A percentile compares a stretch with the other conserved stretches of the same genome.
phyloP scores from a whole-genome alignment of 2,113 vertebrate genomes.

The Plecotus auritus region DNA sequence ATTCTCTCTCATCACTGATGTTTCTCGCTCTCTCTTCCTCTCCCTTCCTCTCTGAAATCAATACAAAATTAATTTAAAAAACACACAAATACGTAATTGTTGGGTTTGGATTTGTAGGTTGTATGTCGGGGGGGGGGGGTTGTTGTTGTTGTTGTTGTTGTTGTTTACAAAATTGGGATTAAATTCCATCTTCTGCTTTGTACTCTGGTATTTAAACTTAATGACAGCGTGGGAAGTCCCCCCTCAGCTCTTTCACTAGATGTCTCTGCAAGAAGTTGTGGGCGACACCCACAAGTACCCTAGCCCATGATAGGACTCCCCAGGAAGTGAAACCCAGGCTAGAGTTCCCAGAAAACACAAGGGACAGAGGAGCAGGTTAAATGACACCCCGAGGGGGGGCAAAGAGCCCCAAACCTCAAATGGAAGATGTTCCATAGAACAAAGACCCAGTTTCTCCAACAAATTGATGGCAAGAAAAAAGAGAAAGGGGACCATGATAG shows the following conservation, averaged over 20 bases:
- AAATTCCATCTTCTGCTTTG: not conserved
- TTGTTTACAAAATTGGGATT: not conserved
- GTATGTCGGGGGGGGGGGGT: too few relatives aligned
- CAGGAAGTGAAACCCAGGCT: not conserved
- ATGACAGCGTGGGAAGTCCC: not conserved
- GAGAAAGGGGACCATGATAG: not conserved
- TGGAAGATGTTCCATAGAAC: not conserved
- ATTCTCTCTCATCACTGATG: not conserved
- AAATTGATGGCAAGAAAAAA: not conserved
- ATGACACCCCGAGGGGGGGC: not conserved
- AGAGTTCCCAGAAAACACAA: not conserved
- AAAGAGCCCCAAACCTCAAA: not conserved
- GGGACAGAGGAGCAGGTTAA: not conserved
- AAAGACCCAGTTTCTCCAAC: not conserved
- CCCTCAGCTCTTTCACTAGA: not conserved
- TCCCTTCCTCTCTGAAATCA: not conserved
- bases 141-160: not conserved
- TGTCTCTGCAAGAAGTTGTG: not conserved
- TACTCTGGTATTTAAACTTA: not conserved
- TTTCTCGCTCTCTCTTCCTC: not conserved
- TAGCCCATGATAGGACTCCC: not conserved
- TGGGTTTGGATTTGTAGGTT: not conserved
- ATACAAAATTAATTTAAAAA: not conserved
- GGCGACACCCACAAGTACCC: not conserved
- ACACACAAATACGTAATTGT: not conserved